Percentiles rank a stretch among this genome's conserved stretches.
These are phyloP conservation scores for Wiebesia pumilae DNA, from an alignment of 1,140 invertebrate genomes.

Conservation along the genomic window DNA sequence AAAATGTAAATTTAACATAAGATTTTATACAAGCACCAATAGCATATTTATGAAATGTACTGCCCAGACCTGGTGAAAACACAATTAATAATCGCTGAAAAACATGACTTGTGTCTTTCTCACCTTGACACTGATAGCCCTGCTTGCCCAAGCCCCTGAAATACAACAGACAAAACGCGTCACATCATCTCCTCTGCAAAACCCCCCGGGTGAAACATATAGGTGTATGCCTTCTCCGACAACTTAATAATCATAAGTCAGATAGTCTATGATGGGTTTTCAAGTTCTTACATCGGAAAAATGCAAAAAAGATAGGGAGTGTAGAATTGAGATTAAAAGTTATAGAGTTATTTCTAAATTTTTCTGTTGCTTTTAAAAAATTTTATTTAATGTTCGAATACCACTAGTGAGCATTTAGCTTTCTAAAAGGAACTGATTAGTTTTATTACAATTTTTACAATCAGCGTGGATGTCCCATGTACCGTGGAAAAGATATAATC, in stretches of 20 bases:
- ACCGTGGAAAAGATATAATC: slow-evolving; percentile 15
- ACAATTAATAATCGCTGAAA: slow-evolving; percentile 70
- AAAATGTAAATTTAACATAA: neutral
- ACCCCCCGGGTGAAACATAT: slow-evolving; percentile 69
- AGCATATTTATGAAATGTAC: slow-evolving; percentile 59
- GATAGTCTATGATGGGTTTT: slow-evolving; percentile 49
- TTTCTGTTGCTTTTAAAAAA: neutral
- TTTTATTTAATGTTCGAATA: neutral
- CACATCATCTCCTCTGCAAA: slow-evolving; percentile 68
- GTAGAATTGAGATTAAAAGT: slow-evolving; percentile 7
- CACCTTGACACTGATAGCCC: slow-evolving; percentile 99
- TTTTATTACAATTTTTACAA: neutral
- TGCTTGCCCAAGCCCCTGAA: slow-evolving; percentile 98
- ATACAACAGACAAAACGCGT: slow-evolving; percentile 80
- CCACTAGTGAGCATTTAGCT: neutral
- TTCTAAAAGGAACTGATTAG: slow-evolving; percentile 13
- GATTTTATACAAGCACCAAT: neutral
- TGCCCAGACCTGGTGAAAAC: slow-evolving; percentile 51
- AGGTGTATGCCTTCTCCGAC: slow-evolving; percentile 64
- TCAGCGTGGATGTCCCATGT: neutral
- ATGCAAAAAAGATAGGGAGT: slow-evolving; percentile 42
- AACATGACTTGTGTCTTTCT: slow-evolving; percentile 77
- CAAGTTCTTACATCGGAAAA: slow-evolving; percentile 17
- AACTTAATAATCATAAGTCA: slow-evolving; percentile 59
- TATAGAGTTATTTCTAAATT: neutral